Conservation (phyloP, 2,888 invertebrate genomes). For the Argynnis bischoffii region DNA sequence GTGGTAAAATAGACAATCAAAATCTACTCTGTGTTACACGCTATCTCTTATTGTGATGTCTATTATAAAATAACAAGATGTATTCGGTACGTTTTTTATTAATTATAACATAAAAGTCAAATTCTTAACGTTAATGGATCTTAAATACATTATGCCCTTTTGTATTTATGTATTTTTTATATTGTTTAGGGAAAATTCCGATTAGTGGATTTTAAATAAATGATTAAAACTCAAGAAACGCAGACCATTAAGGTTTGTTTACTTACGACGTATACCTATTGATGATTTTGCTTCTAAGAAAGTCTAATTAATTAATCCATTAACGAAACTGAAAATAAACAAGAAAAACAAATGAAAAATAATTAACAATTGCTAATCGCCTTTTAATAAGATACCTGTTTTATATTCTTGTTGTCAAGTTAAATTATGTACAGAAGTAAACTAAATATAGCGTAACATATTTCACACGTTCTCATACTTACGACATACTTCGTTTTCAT, state of each 20-base stretch:
- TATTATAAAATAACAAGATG: no score
- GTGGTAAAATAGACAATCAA: no score
- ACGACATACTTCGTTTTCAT: slow-evolving; percentile 52
- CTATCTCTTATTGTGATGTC: no score
- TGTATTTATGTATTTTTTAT: no score
- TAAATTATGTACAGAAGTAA: slow-evolving; percentile 37
- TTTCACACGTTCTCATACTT: slow-evolving; percentile 40
- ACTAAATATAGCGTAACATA: slow-evolving; percentile 40
- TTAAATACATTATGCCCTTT: no score
- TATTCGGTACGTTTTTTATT: no score
- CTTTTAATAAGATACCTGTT: slow-evolving; percentile 1
- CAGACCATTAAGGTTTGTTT: not conserved
- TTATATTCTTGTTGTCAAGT: slow-evolving; percentile 36
- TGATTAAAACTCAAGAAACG: no score
- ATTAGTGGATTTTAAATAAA: no score
- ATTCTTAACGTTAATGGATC: no score
- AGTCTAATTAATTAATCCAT: slow-evolving; percentile 13
- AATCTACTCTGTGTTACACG: no score
- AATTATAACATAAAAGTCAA: no score
- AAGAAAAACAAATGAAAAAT: not conserved
- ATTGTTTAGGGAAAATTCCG: no score
- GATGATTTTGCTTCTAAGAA: not conserved
- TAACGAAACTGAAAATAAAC: not conserved
- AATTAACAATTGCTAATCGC: not conserved
- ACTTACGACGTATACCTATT: not conserved